Evolutionary conservation across 2,113 vertebrate species (phyloP).

Genomic region (Erinaceus europaeus): DNA sequence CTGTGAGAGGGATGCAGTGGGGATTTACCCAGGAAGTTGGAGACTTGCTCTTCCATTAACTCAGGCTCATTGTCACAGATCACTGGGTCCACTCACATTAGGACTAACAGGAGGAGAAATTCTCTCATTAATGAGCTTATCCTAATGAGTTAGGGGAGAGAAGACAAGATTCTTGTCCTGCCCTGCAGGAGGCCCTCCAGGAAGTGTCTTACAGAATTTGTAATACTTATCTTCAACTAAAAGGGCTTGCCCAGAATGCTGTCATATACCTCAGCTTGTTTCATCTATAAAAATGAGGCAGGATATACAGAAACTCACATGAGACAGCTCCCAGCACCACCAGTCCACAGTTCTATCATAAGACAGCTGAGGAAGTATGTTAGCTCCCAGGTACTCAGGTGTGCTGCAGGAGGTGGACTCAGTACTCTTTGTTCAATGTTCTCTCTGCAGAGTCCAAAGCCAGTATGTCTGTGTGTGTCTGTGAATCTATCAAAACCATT

Average conservation of each 20-base stretch:
- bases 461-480: conserved; percentile 98
- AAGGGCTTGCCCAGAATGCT: conserved; percentile 99
- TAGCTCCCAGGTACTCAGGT: conserved; percentile 98
- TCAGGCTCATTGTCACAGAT: conserved; percentile 96
- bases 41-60: conserved; percentile 97
- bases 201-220: conserved; percentile 94
- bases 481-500: conserved; percentile 97
- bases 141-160: conserved; percentile 99
- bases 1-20: conserved; percentile 93
- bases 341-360: conserved; percentile 98
- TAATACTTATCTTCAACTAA: conserved; percentile 98
- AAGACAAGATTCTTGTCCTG: conserved; percentile 95
- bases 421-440: conserved; percentile 98
- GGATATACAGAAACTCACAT: conserved; percentile 98
- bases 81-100: conserved; percentile 97
- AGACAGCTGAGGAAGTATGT: conserved; percentile 98
- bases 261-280: conserved; percentile 99
- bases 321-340: conserved; percentile 98
- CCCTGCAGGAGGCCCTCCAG: conserved; percentile 97
- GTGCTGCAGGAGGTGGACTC: conserved; percentile 99
- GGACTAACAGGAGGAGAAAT: conserved; percentile 99
- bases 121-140: conserved; percentile 98
- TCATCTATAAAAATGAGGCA: conserved; percentile 98
- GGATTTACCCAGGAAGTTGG: conserved; percentile 94
- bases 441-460: conserved; percentile 99